Conservation (phyloP, 2,797 vertebrate species). For the Coracias cyanogaster region DNA sequence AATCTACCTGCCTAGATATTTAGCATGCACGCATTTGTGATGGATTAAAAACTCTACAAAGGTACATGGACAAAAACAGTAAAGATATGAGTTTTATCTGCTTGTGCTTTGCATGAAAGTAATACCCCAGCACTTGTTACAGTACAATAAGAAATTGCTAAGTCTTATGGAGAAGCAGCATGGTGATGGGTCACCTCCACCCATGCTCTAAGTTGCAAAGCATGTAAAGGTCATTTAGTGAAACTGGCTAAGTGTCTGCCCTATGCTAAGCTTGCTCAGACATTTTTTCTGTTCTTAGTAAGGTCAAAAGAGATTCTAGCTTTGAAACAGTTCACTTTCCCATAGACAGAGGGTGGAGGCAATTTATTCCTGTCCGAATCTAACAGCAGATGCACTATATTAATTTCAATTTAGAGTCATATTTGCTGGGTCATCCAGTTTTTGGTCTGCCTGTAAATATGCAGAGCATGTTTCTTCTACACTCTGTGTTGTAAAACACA, state of each 20-base stretch:
- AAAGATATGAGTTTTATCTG: neutral
- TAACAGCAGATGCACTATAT: neutral
- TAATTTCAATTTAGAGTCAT: neutral
- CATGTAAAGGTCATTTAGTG: neutral
- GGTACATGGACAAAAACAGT: neutral
- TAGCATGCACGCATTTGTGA: neutral
- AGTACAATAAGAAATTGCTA: neutral
- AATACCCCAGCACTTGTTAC: neutral
- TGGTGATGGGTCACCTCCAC: neutral
- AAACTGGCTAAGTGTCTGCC: neutral
- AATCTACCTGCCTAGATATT: neutral
- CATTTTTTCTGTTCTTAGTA: neutral
- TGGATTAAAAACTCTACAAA: neutral
- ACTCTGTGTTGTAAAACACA: neutral
- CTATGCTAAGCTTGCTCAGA: neutral
- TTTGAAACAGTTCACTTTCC: neutral
- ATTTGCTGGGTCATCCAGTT: neutral
- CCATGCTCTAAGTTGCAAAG: rapidly evolving
- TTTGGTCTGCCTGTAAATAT: neutral
- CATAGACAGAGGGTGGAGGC: neutral
- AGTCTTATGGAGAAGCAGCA: rapidly evolving
- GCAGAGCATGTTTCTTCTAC: rapidly evolving
- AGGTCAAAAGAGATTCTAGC: neutral
- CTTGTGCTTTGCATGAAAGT: neutral
- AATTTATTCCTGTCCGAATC: neutral